Evolutionary conservation across 2,888 invertebrate genomes (phyloP), one percentile per base, ranked within the genome.

Genomic region (Bedellia somnulentella): DNA sequence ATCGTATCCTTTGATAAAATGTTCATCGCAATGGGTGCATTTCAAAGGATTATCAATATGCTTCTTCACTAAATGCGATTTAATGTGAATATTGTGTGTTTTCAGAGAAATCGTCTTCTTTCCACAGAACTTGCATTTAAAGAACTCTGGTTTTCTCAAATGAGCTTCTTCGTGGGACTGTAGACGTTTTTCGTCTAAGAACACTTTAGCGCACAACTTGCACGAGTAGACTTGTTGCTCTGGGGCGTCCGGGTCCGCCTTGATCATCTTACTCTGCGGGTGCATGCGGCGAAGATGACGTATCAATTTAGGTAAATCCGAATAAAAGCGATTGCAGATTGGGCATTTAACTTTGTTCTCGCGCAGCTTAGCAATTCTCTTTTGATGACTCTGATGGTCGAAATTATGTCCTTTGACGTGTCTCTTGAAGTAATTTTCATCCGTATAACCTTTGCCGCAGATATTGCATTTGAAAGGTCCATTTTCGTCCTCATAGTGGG

Each of bases 321-420:
- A 60, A 31, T 75, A 77, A 42, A 47, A 64, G 6, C 67, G 55
- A 2, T 54, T 44, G 35, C 77, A 77, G 30, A 75, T 70, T 0
- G 76, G 75, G 38, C 77, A 78, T 37, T 68, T 70, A 1, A 70
- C 66, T 38, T 70, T 71, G 26, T 58, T 60, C 35, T 66, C 70
- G 10, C 70, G 47, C 5, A 71, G 46, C 29, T 57, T 68, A 23
- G 62, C 71, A 24, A 70, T 52, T 6, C 68, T 49, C 33, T 64
- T 64, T 34, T 70, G 57, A 32, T 71, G 71, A 1, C 58, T 59
- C 21, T 57, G 57, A 37, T 68, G 45, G 35, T 71, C 71, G 30
- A 76, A 73, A 36, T 75, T 80, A 44, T 80, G 80, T 2, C 78
- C 75, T 37, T 79, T 80, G 3, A 73, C 41, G 31, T 80, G 80